Evolutionary conservation across 2,888 invertebrate species (phyloP).

Genomic region (Adelphocoris suturalis): DNA sequence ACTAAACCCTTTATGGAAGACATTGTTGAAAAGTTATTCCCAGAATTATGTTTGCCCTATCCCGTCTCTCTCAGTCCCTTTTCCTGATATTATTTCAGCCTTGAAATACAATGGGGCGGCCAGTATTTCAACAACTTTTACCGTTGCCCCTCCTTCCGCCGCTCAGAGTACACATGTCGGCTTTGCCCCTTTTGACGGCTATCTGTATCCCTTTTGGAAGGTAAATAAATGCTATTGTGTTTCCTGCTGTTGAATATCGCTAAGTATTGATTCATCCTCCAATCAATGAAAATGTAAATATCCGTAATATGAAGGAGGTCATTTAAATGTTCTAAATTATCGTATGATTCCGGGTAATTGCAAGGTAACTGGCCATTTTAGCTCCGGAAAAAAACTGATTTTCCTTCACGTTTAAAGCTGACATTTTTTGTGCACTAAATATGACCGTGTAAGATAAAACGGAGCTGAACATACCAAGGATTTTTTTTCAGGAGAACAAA

Average conservation of each 20-base stretch:
- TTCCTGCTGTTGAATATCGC: neutral
- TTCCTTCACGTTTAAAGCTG: no score
- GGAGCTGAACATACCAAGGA: no score
- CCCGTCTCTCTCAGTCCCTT: constrained; percentile 20
- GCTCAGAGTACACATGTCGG: constrained; percentile 37
- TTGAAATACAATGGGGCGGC: constrained; percentile 68
- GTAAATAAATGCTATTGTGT: constrained; percentile 38
- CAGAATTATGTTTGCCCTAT: constrained; percentile 71
- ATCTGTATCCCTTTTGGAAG: constrained; percentile 51
- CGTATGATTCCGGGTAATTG: no score
- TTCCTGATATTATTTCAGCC: constrained; percentile 70
- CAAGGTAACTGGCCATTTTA: no score
- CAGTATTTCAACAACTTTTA: constrained; percentile 70
- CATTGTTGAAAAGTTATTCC: constrained; percentile 72
- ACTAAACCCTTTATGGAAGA: constrained; percentile 73
- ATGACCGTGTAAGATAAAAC: no score
- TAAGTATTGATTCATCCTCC: no score
- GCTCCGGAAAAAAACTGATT: no score
- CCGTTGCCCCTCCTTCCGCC: constrained; percentile 44
- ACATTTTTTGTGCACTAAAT: no score
- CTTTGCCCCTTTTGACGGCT: constrained; percentile 34
- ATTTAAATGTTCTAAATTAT: no score
- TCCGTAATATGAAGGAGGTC: no score
- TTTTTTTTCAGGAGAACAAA: constrained; percentile 41
- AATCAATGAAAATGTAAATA: no score